Percentiles rank a stretch among this genome's conserved stretches.
phyloP scores from a whole-genome alignment of 2,888 invertebrate genomes.

The Quadriops clusia region DNA sequence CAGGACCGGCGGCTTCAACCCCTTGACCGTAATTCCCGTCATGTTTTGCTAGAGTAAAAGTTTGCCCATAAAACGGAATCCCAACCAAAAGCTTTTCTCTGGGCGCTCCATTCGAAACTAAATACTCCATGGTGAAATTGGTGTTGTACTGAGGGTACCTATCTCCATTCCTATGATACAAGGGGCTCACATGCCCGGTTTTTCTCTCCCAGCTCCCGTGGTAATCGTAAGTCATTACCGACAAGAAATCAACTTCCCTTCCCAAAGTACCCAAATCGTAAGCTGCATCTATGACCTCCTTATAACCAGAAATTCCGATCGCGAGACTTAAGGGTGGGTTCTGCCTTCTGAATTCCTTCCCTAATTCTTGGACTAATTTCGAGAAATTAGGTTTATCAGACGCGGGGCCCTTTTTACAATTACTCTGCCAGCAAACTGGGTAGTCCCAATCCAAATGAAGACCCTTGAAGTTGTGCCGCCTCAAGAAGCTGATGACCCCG shows the following conservation, averaged over 20 bases:
- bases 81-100: constrained; percentile 69
- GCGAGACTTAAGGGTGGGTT: constrained; percentile 61
- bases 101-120: constrained; percentile 61
- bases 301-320: constrained; percentile 78
- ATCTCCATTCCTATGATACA: constrained; percentile 54
- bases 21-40: constrained; percentile 42
- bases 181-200: constrained; percentile 73
- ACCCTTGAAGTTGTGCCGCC: constrained; percentile 69
- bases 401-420: constrained; percentile 69
- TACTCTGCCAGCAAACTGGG: constrained; percentile 86
- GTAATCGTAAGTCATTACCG: constrained; percentile 81
- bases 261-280: constrained; percentile 68
- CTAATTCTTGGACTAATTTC: constrained; percentile 59
- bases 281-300: constrained; percentile 76
- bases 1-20: constrained; percentile 57
- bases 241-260: constrained; percentile 62
- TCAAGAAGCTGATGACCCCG: constrained; percentile 57
- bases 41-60: constrained; percentile 52
- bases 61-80: constrained; percentile 79
- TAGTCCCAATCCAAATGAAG: constrained; percentile 92
- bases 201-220: constrained; percentile 78
- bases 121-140: constrained; percentile 68
- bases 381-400: constrained; percentile 70
- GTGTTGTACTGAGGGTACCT: constrained; percentile 65
- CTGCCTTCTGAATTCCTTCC: constrained; percentile 48